Evolutionary conservation across 2,113 vertebrate genomes (phyloP).

Genomic region (Lamprotornis superbus): DNA sequence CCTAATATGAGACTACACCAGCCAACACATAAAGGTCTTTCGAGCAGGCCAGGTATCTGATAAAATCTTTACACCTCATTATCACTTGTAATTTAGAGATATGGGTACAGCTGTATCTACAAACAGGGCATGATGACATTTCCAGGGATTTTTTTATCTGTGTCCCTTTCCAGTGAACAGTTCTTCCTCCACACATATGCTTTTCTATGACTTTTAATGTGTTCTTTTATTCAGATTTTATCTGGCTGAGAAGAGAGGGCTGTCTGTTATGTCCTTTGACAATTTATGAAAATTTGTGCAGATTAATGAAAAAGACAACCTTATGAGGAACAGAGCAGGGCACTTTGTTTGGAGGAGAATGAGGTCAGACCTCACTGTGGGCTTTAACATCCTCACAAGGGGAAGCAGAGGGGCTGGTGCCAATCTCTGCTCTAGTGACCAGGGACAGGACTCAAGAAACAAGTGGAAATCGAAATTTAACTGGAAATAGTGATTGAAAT

Average conservation of each 20-base stretch:
- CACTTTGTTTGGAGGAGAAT: not conserved
- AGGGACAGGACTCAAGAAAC: not conserved
- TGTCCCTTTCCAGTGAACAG: not conserved
- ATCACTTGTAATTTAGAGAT: constrained; percentile 65
- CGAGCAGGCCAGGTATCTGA: constrained; percentile 62
- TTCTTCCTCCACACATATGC: not conserved
- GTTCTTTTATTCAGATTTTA: not conserved
- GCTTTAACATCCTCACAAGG: not conserved
- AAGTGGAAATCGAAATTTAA: not conserved
- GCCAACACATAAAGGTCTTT: constrained; percentile 62
- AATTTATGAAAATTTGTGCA: not conserved
- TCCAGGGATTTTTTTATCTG: constrained; percentile 62
- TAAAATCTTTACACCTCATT: constrained; percentile 79
- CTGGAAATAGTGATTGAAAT: not conserved
- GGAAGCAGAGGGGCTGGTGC: not conserved
- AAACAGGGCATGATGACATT: constrained; percentile 29
- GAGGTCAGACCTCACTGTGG: not conserved
- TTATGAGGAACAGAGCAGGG: not conserved
- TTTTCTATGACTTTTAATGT: not conserved
- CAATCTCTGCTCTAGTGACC: not conserved
- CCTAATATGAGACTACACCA: constrained; percentile 44
- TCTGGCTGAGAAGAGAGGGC: not conserved
- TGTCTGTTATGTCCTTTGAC: not conserved
- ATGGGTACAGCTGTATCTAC: constrained; percentile 52
- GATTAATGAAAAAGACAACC: not conserved